phyloP scores from a whole-genome alignment of 2,888 invertebrate species.

The Chalcis sispes region DNA sequence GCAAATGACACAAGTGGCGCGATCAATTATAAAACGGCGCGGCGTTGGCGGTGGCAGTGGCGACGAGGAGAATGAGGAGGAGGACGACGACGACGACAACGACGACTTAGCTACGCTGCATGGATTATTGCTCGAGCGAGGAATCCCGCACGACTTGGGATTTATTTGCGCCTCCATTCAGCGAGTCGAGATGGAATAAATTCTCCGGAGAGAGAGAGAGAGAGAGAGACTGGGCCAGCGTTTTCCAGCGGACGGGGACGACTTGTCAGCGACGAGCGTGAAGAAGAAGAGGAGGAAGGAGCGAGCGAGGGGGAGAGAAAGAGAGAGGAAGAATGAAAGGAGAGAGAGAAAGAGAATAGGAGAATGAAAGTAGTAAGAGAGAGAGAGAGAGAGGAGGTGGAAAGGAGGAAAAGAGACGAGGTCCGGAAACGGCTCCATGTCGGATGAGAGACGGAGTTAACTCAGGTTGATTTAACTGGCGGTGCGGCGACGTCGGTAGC shows the following conservation, averaged over 20 bases:
- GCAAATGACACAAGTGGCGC: slow-evolving; percentile 31
- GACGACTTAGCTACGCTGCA: neutral
- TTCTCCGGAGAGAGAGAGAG: slow-evolving; percentile 20
- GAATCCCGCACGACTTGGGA: slow-evolving; percentile 19
- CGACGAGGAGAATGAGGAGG: too few species aligned
- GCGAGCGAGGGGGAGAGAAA: slow-evolving; percentile 43
- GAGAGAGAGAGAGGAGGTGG: slow-evolving; percentile 51
- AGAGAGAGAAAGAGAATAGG: slow-evolving; percentile 54
- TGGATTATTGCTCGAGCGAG: slow-evolving; percentile 17
- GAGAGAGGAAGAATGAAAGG: slow-evolving; percentile 49
- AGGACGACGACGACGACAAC: neutral
- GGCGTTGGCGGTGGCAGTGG: neutral
- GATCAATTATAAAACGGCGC: slow-evolving; percentile 26
- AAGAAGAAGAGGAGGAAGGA: slow-evolving; percentile 52
- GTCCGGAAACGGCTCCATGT: slow-evolving; percentile 70
- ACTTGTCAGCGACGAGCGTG: slow-evolving; percentile 45
- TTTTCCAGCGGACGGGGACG: slow-evolving; percentile 37
- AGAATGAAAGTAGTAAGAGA: slow-evolving; percentile 46
- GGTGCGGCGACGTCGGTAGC: slow-evolving; percentile 59
- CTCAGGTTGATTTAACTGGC: slow-evolving; percentile 74
- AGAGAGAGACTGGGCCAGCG: slow-evolving; percentile 18
- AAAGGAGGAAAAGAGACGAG: slow-evolving; percentile 55
- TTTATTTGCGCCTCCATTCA: slow-evolving; percentile 29
- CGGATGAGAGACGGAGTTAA: slow-evolving; percentile 73
- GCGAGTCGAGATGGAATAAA: slow-evolving; percentile 29